These are phyloP conservation scores for Myopa testacea DNA, from an alignment of 2,888 invertebrate species.

Conservation along the genomic window DNA sequence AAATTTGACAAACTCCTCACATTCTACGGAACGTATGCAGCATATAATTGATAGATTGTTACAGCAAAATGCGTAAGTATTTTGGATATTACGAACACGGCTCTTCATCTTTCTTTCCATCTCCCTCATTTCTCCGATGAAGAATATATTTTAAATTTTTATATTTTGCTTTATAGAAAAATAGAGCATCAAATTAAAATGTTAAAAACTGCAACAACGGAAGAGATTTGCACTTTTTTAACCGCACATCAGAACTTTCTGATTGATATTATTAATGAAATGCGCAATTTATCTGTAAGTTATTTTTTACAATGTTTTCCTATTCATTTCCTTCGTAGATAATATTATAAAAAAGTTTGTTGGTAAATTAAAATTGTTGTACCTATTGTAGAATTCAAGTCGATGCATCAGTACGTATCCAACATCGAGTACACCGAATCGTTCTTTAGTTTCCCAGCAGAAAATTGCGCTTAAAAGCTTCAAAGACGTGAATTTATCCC, in stretches of 20 bases:
- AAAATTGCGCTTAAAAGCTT: slow-evolving; percentile 37
- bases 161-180: slow-evolving; percentile 53
- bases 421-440: slow-evolving; percentile 65
- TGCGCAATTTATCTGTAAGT: slow-evolving; percentile 63
- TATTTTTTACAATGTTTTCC: not conserved
- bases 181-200: slow-evolving; percentile 58
- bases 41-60: slow-evolving; percentile 62
- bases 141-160: not conserved
- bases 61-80: slow-evolving; percentile 60
- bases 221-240: slow-evolving; percentile 61
- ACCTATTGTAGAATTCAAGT: slow-evolving; percentile 41
- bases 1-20: slow-evolving; percentile 48
- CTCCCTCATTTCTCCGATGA: not conserved
- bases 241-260: slow-evolving; percentile 62
- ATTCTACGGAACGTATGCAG: slow-evolving; percentile 61
- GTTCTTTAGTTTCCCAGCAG: slow-evolving; percentile 45
- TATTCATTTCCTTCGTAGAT: not conserved
- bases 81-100: not conserved
- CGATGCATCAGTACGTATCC: slow-evolving; percentile 50
- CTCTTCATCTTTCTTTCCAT: not conserved
- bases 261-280: slow-evolving; percentile 63
- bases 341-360: not conserved
- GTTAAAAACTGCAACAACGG: slow-evolving; percentile 56
- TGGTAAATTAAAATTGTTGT: not conserved
- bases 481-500: slow-evolving; percentile 51